These are phyloP conservation scores for Palythoa grandis DNA, from an alignment of 92 coral and sea anemone genomes.

Conservation along the genomic window DNA sequence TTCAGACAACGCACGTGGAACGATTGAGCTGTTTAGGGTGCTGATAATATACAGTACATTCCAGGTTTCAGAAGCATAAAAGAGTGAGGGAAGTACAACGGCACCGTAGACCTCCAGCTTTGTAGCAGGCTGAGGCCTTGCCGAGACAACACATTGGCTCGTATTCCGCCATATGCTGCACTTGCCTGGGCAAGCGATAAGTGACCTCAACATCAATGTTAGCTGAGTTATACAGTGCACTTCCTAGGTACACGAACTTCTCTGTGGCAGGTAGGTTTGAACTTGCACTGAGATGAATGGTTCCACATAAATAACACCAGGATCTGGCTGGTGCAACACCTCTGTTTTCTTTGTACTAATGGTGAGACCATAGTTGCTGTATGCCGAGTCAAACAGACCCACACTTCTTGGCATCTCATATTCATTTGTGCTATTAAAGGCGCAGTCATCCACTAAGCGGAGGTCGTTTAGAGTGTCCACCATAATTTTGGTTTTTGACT, in stretches of 20 bases:
- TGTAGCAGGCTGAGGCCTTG: not conserved
- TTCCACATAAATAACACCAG: too few species aligned
- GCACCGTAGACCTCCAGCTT: not conserved
- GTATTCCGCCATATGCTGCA: not conserved
- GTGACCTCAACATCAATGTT: too few species aligned
- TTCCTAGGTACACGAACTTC: too few species aligned
- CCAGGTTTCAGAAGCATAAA: not conserved
- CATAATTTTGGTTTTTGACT: too few species aligned
- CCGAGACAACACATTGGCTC: not conserved
- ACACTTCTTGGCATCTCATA: constrained; percentile 16
- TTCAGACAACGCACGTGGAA: constrained; percentile 41
- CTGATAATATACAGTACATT: not conserved
- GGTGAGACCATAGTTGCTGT: too few species aligned
- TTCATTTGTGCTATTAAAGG: too few species aligned
- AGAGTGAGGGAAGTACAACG: not conserved
- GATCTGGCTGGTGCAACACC: not conserved
- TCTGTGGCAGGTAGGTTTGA: too few species aligned
- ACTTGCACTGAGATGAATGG: too few species aligned
- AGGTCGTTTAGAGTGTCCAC: too few species aligned
- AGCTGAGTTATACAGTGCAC: too few species aligned
- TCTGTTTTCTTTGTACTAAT: not conserved
- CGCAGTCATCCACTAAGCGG: too few species aligned
- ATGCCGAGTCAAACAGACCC: not conserved
- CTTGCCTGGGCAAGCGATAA: not conserved
- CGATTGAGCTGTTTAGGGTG: constrained; percentile 10